phyloP scores from a whole-genome alignment of 2,113 vertebrate species.

The Rhineura floridana region DNA sequence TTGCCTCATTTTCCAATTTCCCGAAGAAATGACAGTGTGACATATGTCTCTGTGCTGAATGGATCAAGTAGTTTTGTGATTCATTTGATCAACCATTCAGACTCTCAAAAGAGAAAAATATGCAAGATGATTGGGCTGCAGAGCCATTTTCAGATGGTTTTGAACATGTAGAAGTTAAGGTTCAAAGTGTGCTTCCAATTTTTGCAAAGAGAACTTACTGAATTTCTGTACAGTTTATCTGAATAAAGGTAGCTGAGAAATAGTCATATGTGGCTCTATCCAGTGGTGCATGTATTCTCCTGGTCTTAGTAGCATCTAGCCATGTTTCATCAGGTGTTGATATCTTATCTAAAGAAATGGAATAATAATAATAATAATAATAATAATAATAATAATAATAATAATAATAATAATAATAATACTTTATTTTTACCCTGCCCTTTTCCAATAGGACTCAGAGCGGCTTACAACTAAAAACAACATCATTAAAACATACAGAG shows the following conservation, averaged over 20 bases:
- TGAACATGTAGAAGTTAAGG: slow-evolving; percentile 17
- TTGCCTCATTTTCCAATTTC: slow-evolving; percentile 34
- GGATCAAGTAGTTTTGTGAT: not conserved
- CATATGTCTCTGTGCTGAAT: slow-evolving; percentile 21
- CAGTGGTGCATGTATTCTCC: slow-evolving; percentile 13
- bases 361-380: too few species aligned
- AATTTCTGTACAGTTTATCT: slow-evolving; percentile 16
- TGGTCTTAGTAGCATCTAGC: slow-evolving; percentile 7
- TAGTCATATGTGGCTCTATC: slow-evolving; percentile 21
- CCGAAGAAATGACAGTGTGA: not conserved
- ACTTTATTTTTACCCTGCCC: too few species aligned
- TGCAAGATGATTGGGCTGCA: slow-evolving; percentile 31
- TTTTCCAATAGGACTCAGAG: too few species aligned
- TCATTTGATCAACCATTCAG: slow-evolving; percentile 3
- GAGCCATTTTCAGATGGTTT: not conserved
- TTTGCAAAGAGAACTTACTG: slow-evolving; percentile 5
- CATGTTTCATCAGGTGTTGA: not conserved
- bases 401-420: too few species aligned
- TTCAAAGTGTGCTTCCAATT: slow-evolving; percentile 25
- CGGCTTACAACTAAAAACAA: too few species aligned
- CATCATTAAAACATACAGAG: too few species aligned
- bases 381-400: too few species aligned
- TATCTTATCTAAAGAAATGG: not conserved
- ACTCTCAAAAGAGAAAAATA: not conserved
- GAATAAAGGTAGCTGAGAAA: slow-evolving; percentile 32